Conservation (phyloP, 2,113 vertebrate genomes). For the Pseudopodoces humilis region DNA sequence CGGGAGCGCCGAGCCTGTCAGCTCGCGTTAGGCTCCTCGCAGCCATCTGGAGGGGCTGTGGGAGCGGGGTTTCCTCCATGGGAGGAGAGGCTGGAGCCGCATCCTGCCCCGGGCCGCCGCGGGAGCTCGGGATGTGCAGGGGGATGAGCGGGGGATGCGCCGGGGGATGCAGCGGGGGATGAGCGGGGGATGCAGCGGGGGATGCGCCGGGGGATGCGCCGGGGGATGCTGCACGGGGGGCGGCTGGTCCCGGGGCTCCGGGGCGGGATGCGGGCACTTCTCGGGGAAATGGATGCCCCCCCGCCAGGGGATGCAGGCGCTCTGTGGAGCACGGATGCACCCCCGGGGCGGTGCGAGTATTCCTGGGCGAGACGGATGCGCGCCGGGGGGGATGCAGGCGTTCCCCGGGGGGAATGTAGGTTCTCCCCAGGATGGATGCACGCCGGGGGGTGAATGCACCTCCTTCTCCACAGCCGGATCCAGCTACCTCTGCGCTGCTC, state of each 20-base stretch:
- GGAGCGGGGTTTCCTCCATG: background rate
- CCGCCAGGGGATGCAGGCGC: background rate
- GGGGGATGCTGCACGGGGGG: background rate
- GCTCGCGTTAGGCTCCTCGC: conserved; percentile 37
- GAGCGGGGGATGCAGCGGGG: too few relatives aligned
- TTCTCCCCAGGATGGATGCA: background rate
- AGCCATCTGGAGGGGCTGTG: conserved; percentile 53
- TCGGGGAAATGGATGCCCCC: background rate
- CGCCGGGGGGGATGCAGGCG: background rate
- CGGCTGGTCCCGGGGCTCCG: background rate
- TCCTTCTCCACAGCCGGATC: background rate
- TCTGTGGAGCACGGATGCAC: background rate
- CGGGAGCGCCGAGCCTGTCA: conserved; percentile 21
- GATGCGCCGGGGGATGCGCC: too few relatives aligned
- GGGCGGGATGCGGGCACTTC: background rate
- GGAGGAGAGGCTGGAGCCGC: background rate
- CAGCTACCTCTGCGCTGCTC: background rate
- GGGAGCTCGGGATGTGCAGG: background rate
- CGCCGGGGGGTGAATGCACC: background rate
- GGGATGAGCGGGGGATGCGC: background rate
- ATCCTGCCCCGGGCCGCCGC: background rate
- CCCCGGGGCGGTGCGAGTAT: accelerated
- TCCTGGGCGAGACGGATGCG: background rate
- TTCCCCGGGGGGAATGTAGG: background rate
- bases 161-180: background rate